phyloP scores from a whole-genome alignment of 2,888 invertebrate species.

The Athripsodes cinereus region DNA sequence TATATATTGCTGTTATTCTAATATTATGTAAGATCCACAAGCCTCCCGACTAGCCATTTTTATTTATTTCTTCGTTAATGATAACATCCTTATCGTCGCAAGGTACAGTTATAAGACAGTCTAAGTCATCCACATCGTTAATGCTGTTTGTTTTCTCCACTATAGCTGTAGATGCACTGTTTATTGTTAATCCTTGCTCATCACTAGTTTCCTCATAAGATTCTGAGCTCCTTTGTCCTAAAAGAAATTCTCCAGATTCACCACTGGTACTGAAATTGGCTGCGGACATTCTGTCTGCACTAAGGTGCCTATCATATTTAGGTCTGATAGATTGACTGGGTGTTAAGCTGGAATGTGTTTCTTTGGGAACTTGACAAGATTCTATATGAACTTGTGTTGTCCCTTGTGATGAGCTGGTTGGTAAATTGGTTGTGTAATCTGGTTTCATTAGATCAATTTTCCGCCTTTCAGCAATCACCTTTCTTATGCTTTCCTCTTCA shows the following conservation, averaged over 20 bases:
- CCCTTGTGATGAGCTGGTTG: constrained; percentile 10
- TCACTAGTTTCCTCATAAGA: constrained; percentile 28
- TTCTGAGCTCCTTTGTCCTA: constrained; percentile 26
- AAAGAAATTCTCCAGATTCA: constrained; percentile 26
- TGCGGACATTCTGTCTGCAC: constrained; percentile 27
- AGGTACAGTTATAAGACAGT: constrained; percentile 24
- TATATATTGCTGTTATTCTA: neutral
- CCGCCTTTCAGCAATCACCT: constrained; percentile 56
- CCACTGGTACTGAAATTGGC: constrained; percentile 27
- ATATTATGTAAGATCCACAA: neutral
- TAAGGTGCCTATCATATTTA: constrained; percentile 25
- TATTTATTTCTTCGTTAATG: constrained; percentile 16
- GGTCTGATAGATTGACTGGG: constrained; percentile 7
- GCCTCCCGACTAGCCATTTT: constrained; percentile 13
- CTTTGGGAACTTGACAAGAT: constrained; percentile 24
- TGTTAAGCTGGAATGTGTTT: constrained; percentile 12
- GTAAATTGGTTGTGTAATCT: constrained; percentile 13
- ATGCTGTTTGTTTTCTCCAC: constrained; percentile 27
- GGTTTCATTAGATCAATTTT: constrained; percentile 45
- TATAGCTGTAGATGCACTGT: constrained; percentile 27
- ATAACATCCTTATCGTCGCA: constrained; percentile 23
- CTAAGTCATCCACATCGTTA: constrained; percentile 26
- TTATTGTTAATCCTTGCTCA: constrained; percentile 25
- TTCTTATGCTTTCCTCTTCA: constrained; percentile 47
- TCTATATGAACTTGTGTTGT: constrained; percentile 27